Evolutionary conservation across 2,888 invertebrate genomes (phyloP), one percentile per base, ranked within the genome.

Genomic region (Diploptera punctata): DNA sequence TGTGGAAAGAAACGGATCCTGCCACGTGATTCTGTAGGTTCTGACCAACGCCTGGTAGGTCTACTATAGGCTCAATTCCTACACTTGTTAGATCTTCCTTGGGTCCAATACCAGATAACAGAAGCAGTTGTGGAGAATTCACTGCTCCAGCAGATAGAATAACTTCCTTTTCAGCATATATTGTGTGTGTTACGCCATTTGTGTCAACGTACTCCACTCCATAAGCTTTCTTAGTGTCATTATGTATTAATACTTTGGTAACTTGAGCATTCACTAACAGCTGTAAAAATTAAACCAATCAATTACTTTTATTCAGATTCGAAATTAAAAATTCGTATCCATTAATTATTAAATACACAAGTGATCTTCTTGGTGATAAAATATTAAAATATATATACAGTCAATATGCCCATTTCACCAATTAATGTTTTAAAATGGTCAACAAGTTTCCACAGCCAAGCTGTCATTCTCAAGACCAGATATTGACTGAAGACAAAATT

Each of bases 81-180:
- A 87, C 80, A 2, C 85, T 82, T 19, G 81, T 79, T 1, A 91
- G 81, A 77, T 91, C 85, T 57, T 87, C 80, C 73, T 76, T 77
- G 2, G 84, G 84, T 5, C 84, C 84, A 4, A 88, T 80, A 0
- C 95, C 95, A 5, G 95, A 95, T 4, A 98, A 82, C 93, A 97
- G 94, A 10, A 98, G 86, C 2, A 98, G 81, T 81, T 98, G 97
- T 0, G 97, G 95, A 0, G 95, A 93, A 78, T 93, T 94, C 75
- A 98, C 91, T 1, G 95, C 88, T 0, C 97, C 97, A 1, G 94
- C 94, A 16, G 93, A 91, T 18, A 97, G 79, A 69, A 97, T 92
- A 0, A 98, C 91, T 83, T 95, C 95, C 80, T 91, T 93, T 1
- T 86, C 86, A 0, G 91, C 93, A 60, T 81, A 82, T 0, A 89